A percentile compares a stretch with the other conserved stretches of the same genome.
These are phyloP conservation scores for Cosmorhoe ocellata DNA, from an alignment of 2,888 invertebrate genomes.

Conservation along the genomic window DNA sequence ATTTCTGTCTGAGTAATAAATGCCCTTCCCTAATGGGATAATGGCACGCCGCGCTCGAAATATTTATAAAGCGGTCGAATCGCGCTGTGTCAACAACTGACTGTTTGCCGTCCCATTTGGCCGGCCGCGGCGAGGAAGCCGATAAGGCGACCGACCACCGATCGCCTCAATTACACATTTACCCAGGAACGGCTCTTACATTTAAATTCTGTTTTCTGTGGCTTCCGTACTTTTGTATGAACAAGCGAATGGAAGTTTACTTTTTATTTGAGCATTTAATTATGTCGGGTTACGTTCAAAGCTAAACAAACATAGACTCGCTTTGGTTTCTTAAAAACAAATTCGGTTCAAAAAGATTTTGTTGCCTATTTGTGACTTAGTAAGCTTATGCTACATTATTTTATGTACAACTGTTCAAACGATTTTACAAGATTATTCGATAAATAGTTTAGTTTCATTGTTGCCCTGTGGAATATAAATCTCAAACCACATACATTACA, in stretches of 20 bases:
- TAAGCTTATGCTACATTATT: too few species aligned
- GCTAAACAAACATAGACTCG: slow-evolving; percentile 1
- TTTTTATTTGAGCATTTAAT: slow-evolving; percentile 16
- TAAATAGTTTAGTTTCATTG: too few species aligned
- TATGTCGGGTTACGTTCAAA: slow-evolving; percentile 12
- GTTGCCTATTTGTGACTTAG: too few species aligned
- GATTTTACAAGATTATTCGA: too few species aligned
- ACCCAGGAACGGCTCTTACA: slow-evolving; percentile 22
- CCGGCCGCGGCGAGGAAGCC: slow-evolving; percentile 43
- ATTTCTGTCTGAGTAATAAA: slow-evolving; percentile 74
- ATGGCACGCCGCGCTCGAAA: slow-evolving; percentile 71
- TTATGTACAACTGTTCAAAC: too few species aligned
- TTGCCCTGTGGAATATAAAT: too few species aligned
- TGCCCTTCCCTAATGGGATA: slow-evolving; percentile 77
- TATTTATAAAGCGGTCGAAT: slow-evolving; percentile 76
- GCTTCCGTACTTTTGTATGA: slow-evolving; percentile 20
- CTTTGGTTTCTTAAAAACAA: too few species aligned
- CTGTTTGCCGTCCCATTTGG: slow-evolving; percentile 73
- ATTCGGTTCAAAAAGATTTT: too few species aligned
- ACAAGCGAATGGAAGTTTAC: slow-evolving; percentile 14
- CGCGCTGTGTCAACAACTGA: slow-evolving; percentile 69
- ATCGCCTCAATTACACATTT: slow-evolving; percentile 30
- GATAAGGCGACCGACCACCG: slow-evolving; percentile 53
- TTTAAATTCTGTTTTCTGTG: slow-evolving; percentile 21
- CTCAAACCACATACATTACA: background rate